phyloP scores from a whole-genome alignment of 2,113 vertebrate species.

The Osmerus mordax region DNA sequence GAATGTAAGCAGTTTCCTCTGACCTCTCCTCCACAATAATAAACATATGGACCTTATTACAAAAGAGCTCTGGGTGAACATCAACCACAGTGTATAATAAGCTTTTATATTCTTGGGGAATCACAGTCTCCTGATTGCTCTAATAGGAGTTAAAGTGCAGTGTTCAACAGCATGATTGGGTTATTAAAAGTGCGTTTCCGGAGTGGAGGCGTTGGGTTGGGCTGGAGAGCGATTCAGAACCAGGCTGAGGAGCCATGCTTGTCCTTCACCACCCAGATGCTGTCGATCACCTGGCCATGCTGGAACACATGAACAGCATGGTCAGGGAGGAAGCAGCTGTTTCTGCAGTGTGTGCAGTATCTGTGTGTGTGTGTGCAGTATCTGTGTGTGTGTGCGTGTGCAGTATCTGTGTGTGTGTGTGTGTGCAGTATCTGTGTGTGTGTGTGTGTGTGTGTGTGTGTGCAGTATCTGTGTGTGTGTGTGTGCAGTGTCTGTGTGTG shows the following conservation, averaged over 20 bases:
- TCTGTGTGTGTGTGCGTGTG: too few species aligned
- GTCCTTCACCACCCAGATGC: conserved; percentile 80
- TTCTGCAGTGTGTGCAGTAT: too few species aligned
- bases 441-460: too few species aligned
- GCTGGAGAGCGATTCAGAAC: conserved; percentile 49
- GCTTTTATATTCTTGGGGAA: neutral
- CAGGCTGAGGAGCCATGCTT: conserved; percentile 65
- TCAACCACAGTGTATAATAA: neutral
- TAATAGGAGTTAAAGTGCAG: conserved; percentile 11
- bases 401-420: too few species aligned
- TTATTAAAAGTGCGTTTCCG: conserved; percentile 41
- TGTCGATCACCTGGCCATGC: conserved; percentile 84
- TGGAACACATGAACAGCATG: conserved; percentile 57
- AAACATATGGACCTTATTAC: conserved; percentile 15
- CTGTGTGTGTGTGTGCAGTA: neutral
- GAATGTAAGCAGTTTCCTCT: neutral
- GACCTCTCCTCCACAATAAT: conserved; percentile 1
- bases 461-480: neutral
- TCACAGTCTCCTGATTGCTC: conserved; percentile 8
- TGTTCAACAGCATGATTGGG: conserved; percentile 9
- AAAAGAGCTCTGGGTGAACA: neutral
- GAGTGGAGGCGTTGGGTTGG: conserved; percentile 1
- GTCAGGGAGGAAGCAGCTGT: too few species aligned
- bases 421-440: too few species aligned
- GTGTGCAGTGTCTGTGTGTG: neutral